A percentile compares a stretch with the other conserved stretches of the same genome.
Evolutionary conservation across 2,113 vertebrate species (phyloP).

Genomic region (Strix uralensis): DNA sequence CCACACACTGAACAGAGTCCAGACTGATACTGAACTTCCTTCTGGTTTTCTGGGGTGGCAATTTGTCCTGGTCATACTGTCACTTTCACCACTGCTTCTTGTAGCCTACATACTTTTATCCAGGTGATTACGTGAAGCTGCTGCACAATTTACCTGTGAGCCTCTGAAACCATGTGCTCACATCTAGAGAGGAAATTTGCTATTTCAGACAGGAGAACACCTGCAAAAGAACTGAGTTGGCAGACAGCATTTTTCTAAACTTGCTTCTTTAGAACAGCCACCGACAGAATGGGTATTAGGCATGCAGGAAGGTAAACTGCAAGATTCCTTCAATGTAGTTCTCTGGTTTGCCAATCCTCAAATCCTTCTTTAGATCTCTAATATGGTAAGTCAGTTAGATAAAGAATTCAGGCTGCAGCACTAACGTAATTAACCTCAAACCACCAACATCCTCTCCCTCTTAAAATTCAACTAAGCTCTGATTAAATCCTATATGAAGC

Average conservation of each 20-base stretch:
- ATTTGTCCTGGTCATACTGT: not conserved
- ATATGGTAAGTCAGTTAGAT: not conserved
- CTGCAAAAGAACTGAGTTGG: not conserved
- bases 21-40: not conserved
- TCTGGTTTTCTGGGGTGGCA: not conserved
- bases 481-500: not conserved
- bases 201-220: not conserved
- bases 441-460: not conserved
- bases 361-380: not conserved
- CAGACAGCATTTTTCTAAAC: not conserved
- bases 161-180: not conserved
- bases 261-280: not conserved
- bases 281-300: not conserved
- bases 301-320: not conserved
- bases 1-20: not conserved
- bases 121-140: not conserved
- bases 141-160: not conserved
- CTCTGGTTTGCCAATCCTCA: not conserved
- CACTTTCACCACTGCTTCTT: not conserved
- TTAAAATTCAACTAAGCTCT: constrained; percentile 16
- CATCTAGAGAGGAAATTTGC: not conserved
- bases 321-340: not conserved
- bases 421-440: constrained; percentile 40
- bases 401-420: not conserved
- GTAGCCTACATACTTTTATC: not conserved